Evolutionary conservation across 2,113 vertebrate species (phyloP).

Genomic region (Megaceryle torquata): DNA sequence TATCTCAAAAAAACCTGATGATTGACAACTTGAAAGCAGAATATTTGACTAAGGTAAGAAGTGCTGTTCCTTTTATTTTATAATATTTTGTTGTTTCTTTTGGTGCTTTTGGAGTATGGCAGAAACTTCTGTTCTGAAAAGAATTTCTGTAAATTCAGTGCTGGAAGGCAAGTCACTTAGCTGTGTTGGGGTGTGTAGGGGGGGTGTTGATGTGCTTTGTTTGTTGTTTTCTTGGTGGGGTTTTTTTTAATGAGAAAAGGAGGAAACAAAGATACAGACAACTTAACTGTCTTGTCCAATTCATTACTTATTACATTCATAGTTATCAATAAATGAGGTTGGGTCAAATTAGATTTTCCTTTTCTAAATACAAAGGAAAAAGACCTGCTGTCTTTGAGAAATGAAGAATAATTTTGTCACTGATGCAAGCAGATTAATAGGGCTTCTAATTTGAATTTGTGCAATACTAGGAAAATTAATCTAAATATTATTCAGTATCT

Average conservation of each 20-base stretch:
- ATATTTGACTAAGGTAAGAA: constrained; percentile 88
- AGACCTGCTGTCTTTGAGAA: neutral
- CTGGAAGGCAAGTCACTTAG: neutral
- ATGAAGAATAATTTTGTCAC: neutral
- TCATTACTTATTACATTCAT: neutral
- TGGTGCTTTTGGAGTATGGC: neutral
- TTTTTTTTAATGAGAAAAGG: neutral
- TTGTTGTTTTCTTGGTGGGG: neutral
- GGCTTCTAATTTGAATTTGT: neutral
- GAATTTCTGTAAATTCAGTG: neutral
- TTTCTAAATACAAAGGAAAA: neutral
- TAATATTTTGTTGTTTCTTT: neutral
- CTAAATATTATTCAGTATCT: neutral
- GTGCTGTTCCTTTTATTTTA: neutral
- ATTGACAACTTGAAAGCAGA: constrained; percentile 95
- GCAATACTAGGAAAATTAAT: neutral
- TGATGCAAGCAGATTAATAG: neutral
- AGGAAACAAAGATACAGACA: neutral
- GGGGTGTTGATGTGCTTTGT: neutral
- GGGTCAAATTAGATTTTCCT: neutral
- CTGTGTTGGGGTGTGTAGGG: too few species aligned
- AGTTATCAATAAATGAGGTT: neutral
- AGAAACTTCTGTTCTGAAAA: neutral
- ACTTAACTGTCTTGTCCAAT: neutral
- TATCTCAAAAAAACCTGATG: constrained; percentile 92